phyloP scores from a whole-genome alignment of 2,888 invertebrate species.

The Platynereis dumerilii region DNA sequence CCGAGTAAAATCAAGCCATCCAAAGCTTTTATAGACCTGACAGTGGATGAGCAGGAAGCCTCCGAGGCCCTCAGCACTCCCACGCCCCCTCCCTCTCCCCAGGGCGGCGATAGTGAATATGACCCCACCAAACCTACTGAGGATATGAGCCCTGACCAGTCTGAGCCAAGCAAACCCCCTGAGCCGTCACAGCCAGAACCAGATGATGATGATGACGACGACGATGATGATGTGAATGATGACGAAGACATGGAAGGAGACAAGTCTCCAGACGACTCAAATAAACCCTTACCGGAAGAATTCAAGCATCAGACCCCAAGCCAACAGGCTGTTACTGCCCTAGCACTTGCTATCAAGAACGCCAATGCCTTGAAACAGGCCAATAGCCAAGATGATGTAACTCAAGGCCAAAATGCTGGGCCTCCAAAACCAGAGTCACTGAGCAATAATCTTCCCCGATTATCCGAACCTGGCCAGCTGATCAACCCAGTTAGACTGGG shows the following conservation, averaged over 20 bases:
- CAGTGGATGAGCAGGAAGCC: too few species aligned
- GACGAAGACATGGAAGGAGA: slow-evolving; percentile 5
- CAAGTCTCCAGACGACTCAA: not conserved
- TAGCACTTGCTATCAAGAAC: too few species aligned
- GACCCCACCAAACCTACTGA: slow-evolving; percentile 22
- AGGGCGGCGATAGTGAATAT: slow-evolving; percentile 2
- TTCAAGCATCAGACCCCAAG: too few species aligned
- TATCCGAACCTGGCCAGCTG: slow-evolving; percentile 13
- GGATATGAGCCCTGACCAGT: slow-evolving; percentile 6
- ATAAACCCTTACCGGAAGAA: slow-evolving; percentile 1
- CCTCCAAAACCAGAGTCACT: too few species aligned
- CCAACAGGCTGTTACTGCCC: too few species aligned
- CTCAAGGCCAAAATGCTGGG: too few species aligned
- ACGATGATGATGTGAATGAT: slow-evolving; percentile 8
- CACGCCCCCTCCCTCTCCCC: too few species aligned
- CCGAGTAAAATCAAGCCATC: too few species aligned
- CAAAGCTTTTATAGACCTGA: too few species aligned
- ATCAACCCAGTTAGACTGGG: slow-evolving; percentile 15
- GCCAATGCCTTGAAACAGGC: too few species aligned
- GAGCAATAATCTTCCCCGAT: not conserved
- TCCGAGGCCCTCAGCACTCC: too few species aligned
- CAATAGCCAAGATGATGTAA: too few species aligned
- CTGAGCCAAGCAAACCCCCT: slow-evolving; percentile 17
- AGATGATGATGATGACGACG: slow-evolving; percentile 10
- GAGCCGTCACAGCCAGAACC: slow-evolving; percentile 8